phyloP scores from a whole-genome alignment of 2,888 invertebrate genomes.

The Pomacea canaliculata region DNA sequence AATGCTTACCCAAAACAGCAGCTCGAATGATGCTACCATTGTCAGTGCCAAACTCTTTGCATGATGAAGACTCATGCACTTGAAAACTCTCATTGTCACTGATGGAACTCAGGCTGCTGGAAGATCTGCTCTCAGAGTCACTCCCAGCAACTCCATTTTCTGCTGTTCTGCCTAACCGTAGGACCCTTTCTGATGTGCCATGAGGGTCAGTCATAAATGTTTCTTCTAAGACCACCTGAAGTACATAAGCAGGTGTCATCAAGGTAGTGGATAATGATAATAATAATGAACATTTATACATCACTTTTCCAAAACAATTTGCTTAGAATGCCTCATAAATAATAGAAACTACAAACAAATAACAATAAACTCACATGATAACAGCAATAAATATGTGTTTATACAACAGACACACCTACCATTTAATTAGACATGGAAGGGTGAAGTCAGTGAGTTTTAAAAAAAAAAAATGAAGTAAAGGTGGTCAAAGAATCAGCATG shows the following conservation, averaged over 20 bases:
- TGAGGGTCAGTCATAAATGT: conserved; percentile 45
- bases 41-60: conserved; percentile 50
- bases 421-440: too few relatives aligned
- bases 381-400: too few relatives aligned
- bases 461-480: too few relatives aligned
- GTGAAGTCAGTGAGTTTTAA: too few relatives aligned
- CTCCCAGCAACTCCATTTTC: conserved; percentile 21
- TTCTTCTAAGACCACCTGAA: conserved; percentile 39
- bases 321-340: too few relatives aligned
- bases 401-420: too few relatives aligned
- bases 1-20: conserved; percentile 53
- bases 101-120: neutral
- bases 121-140: conserved; percentile 15
- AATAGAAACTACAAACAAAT: too few relatives aligned
- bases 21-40: conserved; percentile 60
- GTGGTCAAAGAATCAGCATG: too few relatives aligned
- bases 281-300: too few relatives aligned
- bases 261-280: too few relatives aligned
- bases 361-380: too few relatives aligned
- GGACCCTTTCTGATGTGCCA: conserved; percentile 30
- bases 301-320: too few relatives aligned
- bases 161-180: conserved; percentile 5
- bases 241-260: neutral
- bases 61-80: conserved; percentile 30
- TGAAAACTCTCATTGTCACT: conserved; percentile 3